A percentile compares a stretch with the other conserved stretches of the same genome.
phyloP scores from a whole-genome alignment of 2,797 vertebrate genomes.

The Squalus acanthias region DNA sequence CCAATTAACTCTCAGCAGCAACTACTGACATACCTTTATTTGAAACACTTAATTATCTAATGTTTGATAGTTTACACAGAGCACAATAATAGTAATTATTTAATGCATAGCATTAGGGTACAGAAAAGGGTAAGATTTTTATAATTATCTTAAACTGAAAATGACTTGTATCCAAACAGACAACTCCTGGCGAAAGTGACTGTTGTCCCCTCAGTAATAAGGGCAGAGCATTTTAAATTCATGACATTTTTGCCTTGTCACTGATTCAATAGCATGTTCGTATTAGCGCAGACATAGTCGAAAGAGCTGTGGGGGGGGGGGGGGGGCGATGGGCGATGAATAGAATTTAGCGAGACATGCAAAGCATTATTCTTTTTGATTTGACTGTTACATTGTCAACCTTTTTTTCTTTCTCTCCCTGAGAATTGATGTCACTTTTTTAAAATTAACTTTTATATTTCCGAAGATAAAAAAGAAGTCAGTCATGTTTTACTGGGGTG shows the following conservation, averaged over 20 bases:
- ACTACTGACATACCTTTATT: background rate
- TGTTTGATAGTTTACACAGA: conserved; percentile 18
- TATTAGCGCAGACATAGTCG: background rate
- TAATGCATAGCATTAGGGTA: conserved; percentile 14
- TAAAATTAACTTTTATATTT: conserved; percentile 5
- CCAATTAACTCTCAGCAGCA: background rate
- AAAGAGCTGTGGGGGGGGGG: background rate
- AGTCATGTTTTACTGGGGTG: background rate
- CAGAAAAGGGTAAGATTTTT: background rate
- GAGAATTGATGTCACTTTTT: background rate
- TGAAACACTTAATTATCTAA: conserved; percentile 1
- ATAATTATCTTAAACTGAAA: background rate
- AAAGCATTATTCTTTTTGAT: conserved; percentile 18
- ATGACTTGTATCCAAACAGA: background rate
- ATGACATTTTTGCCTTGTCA: background rate
- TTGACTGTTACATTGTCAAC: conserved; percentile 31
- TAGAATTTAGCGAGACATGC: background rate
- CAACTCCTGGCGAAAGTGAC: background rate
- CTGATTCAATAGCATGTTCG: background rate
- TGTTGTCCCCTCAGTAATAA: background rate
- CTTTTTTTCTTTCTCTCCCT: background rate
- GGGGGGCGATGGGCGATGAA: background rate
- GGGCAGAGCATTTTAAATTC: conserved; percentile 6
- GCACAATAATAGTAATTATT: conserved; percentile 15
- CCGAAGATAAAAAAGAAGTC: conserved; percentile 4